Evolutionary conservation across 2,797 vertebrate genomes (phyloP).

Genomic region (Sciurus carolinensis): DNA sequence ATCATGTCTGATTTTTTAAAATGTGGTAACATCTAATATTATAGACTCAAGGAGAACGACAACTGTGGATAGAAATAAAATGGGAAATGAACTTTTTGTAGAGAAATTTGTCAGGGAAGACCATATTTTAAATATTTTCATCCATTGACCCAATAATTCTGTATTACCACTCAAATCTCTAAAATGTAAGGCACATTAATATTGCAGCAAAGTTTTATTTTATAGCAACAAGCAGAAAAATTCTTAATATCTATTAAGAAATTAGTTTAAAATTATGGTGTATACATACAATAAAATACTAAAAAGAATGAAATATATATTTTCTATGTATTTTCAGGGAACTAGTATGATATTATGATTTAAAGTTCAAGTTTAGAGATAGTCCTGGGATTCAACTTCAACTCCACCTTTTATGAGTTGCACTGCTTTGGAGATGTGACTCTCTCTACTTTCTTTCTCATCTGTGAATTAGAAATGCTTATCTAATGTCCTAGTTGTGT

Average conservation of each 20-base stretch:
- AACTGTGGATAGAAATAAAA: not conserved
- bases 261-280: not conserved
- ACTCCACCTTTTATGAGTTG: not conserved
- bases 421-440: not conserved
- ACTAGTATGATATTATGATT: not conserved
- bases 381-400: not conserved
- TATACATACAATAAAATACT: not conserved
- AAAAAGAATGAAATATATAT: not conserved
- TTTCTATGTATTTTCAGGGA: conserved; percentile 22
- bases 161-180: not conserved
- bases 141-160: not conserved
- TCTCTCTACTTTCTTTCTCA: not conserved
- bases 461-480: not conserved
- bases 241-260: not conserved
- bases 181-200: conserved; percentile 51
- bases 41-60: not conserved
- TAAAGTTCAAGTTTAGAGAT: not conserved
- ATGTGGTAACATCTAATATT: not conserved
- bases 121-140: conserved; percentile 36
- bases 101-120: not conserved
- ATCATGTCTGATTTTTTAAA: not conserved
- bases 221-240: conserved; percentile 46
- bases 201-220: conserved; percentile 9
- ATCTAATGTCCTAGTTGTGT: not conserved
- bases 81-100: conserved; percentile 2